Percentiles rank a stretch among this genome's conserved stretches.
Conservation (phyloP, 2,113 vertebrate species). For the Anoura caudifer region DNA sequence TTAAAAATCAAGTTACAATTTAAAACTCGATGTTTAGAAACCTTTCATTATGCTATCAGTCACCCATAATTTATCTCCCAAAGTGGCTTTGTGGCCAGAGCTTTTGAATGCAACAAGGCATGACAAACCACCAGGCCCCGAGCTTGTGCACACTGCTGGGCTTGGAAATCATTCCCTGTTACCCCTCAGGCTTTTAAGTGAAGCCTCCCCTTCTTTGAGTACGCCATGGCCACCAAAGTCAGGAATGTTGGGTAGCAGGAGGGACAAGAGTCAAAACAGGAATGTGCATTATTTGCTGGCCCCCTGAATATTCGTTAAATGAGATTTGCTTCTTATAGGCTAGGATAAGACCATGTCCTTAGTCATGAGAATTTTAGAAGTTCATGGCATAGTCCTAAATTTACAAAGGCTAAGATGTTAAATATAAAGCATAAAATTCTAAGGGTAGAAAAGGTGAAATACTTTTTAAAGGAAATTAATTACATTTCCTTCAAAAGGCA, state of each 20-base stretch:
- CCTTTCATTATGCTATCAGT: not conserved
- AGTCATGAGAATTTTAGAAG: not conserved
- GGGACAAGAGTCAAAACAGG: not conserved
- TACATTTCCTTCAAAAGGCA: not conserved
- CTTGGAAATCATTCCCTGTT: not conserved
- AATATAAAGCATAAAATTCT: not conserved
- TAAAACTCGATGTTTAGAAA: not conserved
- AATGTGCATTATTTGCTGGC: not conserved
- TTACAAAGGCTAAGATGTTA: not conserved
- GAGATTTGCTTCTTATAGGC: not conserved
- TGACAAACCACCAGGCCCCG: not conserved
- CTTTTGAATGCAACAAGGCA: not conserved
- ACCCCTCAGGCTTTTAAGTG: not conserved
- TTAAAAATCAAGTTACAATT: not conserved
- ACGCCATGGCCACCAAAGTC: not conserved
- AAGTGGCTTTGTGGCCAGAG: not conserved
- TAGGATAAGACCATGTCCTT: not conserved
- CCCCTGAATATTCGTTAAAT: not conserved
- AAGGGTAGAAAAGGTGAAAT: not conserved
- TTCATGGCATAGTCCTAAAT: not conserved
- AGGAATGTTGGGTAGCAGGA: not conserved
- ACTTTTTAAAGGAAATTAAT: not conserved
- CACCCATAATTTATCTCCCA: not conserved
- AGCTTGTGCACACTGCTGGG: not conserved
- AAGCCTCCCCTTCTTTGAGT: not conserved